Base-by-base conservation (phyloP, 2,797 vertebrate species). In the Erithacus rubecula region DNA sequence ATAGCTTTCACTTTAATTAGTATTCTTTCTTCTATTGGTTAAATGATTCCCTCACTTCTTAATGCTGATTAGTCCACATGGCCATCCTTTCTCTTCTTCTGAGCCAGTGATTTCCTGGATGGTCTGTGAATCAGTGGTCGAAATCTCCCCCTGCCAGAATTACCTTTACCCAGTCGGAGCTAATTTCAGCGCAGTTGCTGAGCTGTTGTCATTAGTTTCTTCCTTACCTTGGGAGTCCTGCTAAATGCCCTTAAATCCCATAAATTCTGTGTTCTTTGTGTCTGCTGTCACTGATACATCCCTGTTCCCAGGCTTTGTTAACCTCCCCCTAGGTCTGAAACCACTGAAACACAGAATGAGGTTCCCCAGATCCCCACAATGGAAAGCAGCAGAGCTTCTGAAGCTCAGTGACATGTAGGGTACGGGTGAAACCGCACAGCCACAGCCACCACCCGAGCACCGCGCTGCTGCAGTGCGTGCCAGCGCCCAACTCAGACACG, bases 401-500 rank as follows among this genome's bases (percentile, higher is more conserved):
- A 32, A 70, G 34, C 29, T 80, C 49, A 17, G 3, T 36, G 55
- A 5, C 36, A n/a, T 3, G 36, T 17, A 22, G 6, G 23, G 5
- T 8, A 43, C 0, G 36, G 22, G 11, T 43, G 39, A 75, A 81
- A 78, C 7, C 36, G 24, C 30, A 3, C 6, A 39, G 18, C 16
- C 36, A n/a, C 39, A 24, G 32, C 9, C 63, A 5, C 29, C 5
- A 3, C 13, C 7, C 0, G 0, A 5, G 37, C 2, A 1, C 20
- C 20, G 4, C 32, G 0, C 0, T 6, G 5, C 47, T 14, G 44
- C 4, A 2, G 5, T 4, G 24, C 5, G 8, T 29, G 24, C 30
- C 17, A 3, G 34, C 1, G 11, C 41, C 4, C 59, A 7, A 1
- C 32, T 1, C 24, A 1, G 16, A 3, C 1, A 4, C 0, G 0